Evolutionary conservation across 2,113 vertebrate species (phyloP), one percentile per base, ranked within the genome.

Genomic region (Dicaeum eximium): DNA sequence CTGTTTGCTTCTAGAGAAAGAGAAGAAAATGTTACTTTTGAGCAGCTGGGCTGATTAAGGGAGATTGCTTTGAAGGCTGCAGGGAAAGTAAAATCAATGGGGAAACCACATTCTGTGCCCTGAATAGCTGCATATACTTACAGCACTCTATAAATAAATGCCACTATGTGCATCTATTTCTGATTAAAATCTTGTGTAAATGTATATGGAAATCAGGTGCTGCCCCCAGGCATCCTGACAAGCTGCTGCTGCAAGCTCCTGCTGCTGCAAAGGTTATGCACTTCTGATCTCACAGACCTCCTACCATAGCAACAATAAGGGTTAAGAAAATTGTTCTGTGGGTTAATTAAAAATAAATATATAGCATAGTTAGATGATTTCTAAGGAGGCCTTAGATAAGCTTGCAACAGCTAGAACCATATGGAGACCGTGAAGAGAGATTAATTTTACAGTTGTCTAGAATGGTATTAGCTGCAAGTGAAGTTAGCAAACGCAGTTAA

Each of bases 101-200:
- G 54, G 38, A 70, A 78, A 86, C 73, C 81, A 88, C 79, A 78
- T 87, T 92, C 77, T 78, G 50, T 80, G 81, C 38, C 90, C 66
- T 93, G 58, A 86, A 93, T 61, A 50, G 65, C 83, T 79, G 85
- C 56, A 80, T 78, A 60, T 54, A 80, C 60, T 93, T 86, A 83
- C 23, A 93, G 85, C 71, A 47, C 38, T 90, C 92, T 94, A 88
- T 90, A 96, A 96, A 96, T 92, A 96, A 94, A 90, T 80, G 79
- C 81, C 83, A 92, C 67, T 37, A 18, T 92, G 74, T 86, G 85
- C 86, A 62, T 83, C 75, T 95, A 83, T 86, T 96, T 92, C 90
- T 93, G 85, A 96, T 92, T 94, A 94, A 94, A 96, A 95, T 92
- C 74, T 75, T 93, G 40, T 78, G 79, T 83, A 96, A 94, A 94